A percentile compares a stretch with the other conserved stretches of the same genome.
Evolutionary conservation across 2,888 invertebrate genomes (phyloP).

Genomic region (Tetropium fuscum): DNA sequence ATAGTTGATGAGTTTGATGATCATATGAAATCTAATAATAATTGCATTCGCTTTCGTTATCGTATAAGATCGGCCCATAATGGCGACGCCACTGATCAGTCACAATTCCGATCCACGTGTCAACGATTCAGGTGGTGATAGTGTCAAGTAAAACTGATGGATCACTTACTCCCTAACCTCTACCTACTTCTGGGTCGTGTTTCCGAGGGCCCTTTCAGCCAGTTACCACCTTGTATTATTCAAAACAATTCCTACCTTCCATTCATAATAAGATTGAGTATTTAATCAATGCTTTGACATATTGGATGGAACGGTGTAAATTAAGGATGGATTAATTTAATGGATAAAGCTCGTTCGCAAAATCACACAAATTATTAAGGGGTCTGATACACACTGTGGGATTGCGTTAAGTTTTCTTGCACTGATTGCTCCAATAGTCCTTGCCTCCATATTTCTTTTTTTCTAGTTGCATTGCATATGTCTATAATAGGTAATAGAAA

Average conservation of each 20-base stretch:
- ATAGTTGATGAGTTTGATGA: too few species aligned
- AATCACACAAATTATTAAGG: too few species aligned
- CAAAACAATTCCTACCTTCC: slow-evolving; percentile 49
- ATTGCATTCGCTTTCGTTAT: too few species aligned
- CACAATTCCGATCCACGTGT: slow-evolving; percentile 39
- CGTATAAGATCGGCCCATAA: slow-evolving; percentile 10
- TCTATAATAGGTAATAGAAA: too few species aligned
- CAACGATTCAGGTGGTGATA: slow-evolving; percentile 54
- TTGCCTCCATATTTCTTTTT: too few species aligned
- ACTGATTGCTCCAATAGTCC: too few species aligned
- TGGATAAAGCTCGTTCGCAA: too few species aligned
- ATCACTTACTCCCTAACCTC: slow-evolving; percentile 44
- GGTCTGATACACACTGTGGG: too few species aligned
- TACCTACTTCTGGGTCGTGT: slow-evolving; percentile 23
- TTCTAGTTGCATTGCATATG: too few species aligned
- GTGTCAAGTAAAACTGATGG: slow-evolving; percentile 51
- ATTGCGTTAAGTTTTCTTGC: too few species aligned
- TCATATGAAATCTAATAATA: too few species aligned
- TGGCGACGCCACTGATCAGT: slow-evolving; percentile 21
- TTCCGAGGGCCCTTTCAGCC: slow-evolving; percentile 20
- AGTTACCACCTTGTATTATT: slow-evolving; percentile 44
- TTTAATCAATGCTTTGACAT: slow-evolving; percentile 47
- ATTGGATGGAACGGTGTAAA: slow-evolving; percentile 18
- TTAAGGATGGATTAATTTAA: too few species aligned
- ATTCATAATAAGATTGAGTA: slow-evolving; percentile 47